Percentiles rank a stretch among this genome's conserved stretches.
Conservation (phyloP, 2,888 invertebrate genomes). For the Microctonus brassicae region DNA sequence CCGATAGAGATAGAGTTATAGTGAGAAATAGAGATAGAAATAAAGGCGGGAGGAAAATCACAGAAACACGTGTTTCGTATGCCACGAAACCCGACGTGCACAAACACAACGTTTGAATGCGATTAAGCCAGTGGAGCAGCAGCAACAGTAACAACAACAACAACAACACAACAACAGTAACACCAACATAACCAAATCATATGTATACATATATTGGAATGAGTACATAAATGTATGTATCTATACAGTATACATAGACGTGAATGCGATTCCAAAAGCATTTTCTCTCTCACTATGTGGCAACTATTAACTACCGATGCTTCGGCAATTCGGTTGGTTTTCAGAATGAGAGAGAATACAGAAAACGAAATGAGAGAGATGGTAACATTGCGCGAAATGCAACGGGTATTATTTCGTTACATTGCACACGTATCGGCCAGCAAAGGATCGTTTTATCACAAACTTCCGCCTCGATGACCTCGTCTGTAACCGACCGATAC, state of each 20-base stretch:
- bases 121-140: constrained; percentile 57
- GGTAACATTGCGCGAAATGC: constrained; percentile 35
- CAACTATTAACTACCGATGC: constrained; percentile 11
- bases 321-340: background rate
- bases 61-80: constrained; percentile 56
- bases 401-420: constrained; percentile 58
- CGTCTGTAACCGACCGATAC: constrained; percentile 51
- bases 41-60: constrained; percentile 50
- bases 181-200: background rate
- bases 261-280: constrained; percentile 36
- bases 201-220: background rate
- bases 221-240: constrained; percentile 2
- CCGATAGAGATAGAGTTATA: constrained; percentile 1
- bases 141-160: constrained; percentile 40
- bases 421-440: constrained; percentile 50
- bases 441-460: constrained; percentile 61
- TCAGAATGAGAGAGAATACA: constrained; percentile 11
- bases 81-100: constrained; percentile 31
- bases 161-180: constrained; percentile 1
- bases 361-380: constrained; percentile 11
- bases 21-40: constrained; percentile 9
- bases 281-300: constrained; percentile 7
- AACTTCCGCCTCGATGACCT: constrained; percentile 54
- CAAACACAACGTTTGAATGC: constrained; percentile 53
- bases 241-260: too few relatives aligned